These are phyloP conservation scores for Neoscelio sp. DNA, from an alignment of 2,888 invertebrate genomes.

Conservation along the genomic window DNA sequence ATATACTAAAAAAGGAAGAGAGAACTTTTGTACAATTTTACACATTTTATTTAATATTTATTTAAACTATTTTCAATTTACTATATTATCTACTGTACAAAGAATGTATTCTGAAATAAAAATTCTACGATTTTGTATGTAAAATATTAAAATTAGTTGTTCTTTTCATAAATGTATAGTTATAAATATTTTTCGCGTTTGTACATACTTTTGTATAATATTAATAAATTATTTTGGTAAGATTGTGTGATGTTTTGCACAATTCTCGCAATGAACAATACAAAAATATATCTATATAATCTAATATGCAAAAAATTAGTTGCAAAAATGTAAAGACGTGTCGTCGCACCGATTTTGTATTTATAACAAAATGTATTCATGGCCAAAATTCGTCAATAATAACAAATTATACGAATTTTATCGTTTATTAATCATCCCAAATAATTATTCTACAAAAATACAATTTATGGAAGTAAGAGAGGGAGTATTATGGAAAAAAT, in stretches of 20 bases:
- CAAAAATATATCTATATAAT: background rate
- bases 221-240: constrained; percentile 50
- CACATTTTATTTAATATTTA: no score
- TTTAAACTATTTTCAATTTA: no score
- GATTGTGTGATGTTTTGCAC: constrained; percentile 39
- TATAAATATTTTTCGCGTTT: constrained; percentile 49
- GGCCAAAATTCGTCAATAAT: constrained; percentile 53
- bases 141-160: constrained; percentile 22
- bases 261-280: constrained; percentile 11
- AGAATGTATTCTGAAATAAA: background rate
- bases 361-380: constrained; percentile 30
- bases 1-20: no score
- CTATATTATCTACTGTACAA: no score
- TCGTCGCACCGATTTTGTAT: constrained; percentile 41
- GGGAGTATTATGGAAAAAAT: no score
- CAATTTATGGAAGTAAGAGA: no score
- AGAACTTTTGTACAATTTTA: no score
- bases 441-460: no score
- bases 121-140: constrained; percentile 26
- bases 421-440: no score
- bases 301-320: constrained; percentile 9
- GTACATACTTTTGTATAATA: constrained; percentile 52
- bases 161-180: constrained; percentile 43
- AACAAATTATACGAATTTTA: no score
- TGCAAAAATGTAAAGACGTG: constrained; percentile 5